Evolutionary conservation across 2,113 vertebrate species (phyloP).

Genomic region (Talpa occidentalis): DNA sequence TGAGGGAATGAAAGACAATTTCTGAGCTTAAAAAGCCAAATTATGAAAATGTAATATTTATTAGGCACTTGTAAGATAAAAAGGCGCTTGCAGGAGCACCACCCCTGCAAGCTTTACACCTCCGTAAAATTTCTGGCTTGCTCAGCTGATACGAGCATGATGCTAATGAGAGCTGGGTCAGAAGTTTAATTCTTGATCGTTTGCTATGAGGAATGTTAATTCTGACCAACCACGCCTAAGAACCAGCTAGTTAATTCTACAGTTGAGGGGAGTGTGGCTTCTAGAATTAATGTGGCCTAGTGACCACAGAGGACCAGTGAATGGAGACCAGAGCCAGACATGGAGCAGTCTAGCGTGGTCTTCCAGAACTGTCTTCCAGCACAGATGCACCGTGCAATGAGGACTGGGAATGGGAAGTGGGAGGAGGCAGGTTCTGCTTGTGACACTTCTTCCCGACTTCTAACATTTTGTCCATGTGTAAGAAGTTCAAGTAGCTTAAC

Average conservation of each 20-base stretch:
- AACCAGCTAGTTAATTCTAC: neutral
- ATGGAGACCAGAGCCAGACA: neutral
- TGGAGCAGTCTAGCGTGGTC: neutral
- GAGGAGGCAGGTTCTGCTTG: neutral
- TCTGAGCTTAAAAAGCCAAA: slow-evolving; percentile 70
- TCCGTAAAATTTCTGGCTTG: slow-evolving; percentile 47
- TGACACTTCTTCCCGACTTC: neutral
- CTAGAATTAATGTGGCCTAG: neutral
- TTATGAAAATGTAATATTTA: slow-evolving; percentile 80
- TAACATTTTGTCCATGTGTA: neutral
- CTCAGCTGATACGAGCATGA: neutral
- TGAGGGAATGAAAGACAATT: slow-evolving; percentile 66
- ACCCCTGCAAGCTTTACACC: slow-evolving; percentile 2
- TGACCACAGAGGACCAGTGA: neutral
- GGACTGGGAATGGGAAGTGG: neutral
- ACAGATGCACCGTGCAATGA: neutral
- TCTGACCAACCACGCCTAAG: neutral
- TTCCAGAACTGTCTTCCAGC: neutral
- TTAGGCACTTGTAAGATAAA: slow-evolving; percentile 67
- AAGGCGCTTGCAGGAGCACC: neutral
- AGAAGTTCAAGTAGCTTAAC: neutral
- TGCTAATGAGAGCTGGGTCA: neutral
- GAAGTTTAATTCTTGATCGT: slow-evolving; percentile 22
- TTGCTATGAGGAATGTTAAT: slow-evolving; percentile 15
- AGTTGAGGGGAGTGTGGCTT: neutral